Evolutionary conservation across 2,888 invertebrate genomes (phyloP), one percentile per base, ranked within the genome.

Genomic region (Cerceris ruficornis): DNA sequence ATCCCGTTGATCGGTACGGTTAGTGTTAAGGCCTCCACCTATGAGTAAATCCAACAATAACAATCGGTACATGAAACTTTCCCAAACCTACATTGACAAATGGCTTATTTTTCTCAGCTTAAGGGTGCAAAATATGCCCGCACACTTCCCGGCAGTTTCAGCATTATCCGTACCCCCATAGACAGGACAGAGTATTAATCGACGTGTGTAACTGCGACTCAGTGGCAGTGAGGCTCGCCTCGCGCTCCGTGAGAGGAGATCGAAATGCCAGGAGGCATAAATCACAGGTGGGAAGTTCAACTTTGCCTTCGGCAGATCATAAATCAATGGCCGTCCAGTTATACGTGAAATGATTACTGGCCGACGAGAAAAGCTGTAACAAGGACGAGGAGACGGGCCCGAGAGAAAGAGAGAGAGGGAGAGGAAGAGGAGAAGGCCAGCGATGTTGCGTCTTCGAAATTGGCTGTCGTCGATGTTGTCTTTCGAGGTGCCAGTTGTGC

Each of bases 251-350:
- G 71, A 62, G 65, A 55, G 77, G 76, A 77, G 80, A 87, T 84
- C 81, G 84, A 86, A 87, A 81, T 82, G 86, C 82, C 85, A 83
- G 76, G 62, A 75, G 80, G 80, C 78, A 89, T 89, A 87, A 87
- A 86, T 88, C 88, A 88, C 86, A 80, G 82, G 81, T 84, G 84
- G 82, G 83, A 84, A 81, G 85, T 83, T 84, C 69, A 80, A 81
- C 81, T 82, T 86, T 74, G 87, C 86, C 88, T 89, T 85, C 84
- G 86, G 82, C 85, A 80, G 80, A 87, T 85, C 86, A 89, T 88
- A 88, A 88, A 88, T 88, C 88, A 89, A 86, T 86, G 83, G 81
- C 85, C 83, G 87, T 87, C 86, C 85, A 82, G 84, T 86, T 87
- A 83, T 69, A 81, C 82, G 82, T 83, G 83, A 89, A 86, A 88